These are phyloP conservation scores for Leucophenga maculata DNA, from an alignment of 2,888 invertebrate species.

Conservation along the genomic window DNA sequence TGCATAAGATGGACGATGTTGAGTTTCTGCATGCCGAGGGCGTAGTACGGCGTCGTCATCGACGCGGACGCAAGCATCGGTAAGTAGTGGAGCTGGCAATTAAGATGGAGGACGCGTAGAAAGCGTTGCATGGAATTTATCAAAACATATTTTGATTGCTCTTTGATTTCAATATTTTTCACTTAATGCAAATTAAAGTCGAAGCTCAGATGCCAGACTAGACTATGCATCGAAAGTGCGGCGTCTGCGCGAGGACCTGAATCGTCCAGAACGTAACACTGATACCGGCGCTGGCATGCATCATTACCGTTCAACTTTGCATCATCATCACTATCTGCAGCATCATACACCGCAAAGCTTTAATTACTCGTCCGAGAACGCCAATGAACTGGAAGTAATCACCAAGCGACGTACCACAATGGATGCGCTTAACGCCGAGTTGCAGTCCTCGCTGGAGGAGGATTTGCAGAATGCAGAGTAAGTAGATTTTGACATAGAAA, in stretches of 20 bases:
- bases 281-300: slow-evolving; percentile 8
- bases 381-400: slow-evolving; percentile 51
- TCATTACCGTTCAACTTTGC: slow-evolving; percentile 28
- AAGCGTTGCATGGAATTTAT: too few species aligned
- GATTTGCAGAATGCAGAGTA: slow-evolving; percentile 59
- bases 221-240: slow-evolving; percentile 66
- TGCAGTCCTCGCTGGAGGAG: slow-evolving; percentile 50
- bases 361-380: slow-evolving; percentile 64
- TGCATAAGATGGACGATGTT: slow-evolving; percentile 70
- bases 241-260: slow-evolving; percentile 67
- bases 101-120: not conserved
- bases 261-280: slow-evolving; percentile 60
- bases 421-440: slow-evolving; percentile 55
- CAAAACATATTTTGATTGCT: not conserved
- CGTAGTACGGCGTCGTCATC: slow-evolving; percentile 65
- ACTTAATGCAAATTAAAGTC: slow-evolving; percentile 39
- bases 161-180: not conserved
- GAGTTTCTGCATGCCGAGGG: slow-evolving; percentile 69
- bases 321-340: slow-evolving; percentile 35
- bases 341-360: slow-evolving; percentile 46
- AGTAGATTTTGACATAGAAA: slow-evolving; percentile 42
- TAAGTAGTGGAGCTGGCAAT: slow-evolving; percentile 42
- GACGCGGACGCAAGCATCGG: slow-evolving; percentile 70
- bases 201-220: slow-evolving; percentile 49
- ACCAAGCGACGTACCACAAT: slow-evolving; percentile 54